Conservation (phyloP, 2,888 invertebrate genomes). For the Thysanoteuthis rhombus region DNA sequence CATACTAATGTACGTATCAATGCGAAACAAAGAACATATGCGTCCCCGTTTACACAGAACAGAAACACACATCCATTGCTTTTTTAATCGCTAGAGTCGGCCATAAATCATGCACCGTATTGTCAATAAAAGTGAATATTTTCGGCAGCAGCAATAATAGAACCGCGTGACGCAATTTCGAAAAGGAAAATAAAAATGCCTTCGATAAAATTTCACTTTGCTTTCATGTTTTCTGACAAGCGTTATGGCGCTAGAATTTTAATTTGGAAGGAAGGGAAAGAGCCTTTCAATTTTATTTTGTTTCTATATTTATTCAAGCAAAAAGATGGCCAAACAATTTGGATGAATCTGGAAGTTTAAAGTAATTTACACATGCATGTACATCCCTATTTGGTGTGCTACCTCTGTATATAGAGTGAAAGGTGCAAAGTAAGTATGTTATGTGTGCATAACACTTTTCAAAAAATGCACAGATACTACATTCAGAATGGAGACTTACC, state of each 20-base stretch:
- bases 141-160: background rate
- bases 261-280: background rate
- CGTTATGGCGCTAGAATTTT: background rate
- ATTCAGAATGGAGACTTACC: too few species aligned
- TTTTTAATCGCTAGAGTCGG: background rate
- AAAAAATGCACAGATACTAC: too few species aligned
- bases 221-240: background rate
- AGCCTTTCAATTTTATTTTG: background rate
- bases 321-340: background rate
- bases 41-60: background rate
- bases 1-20: background rate
- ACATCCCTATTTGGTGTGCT: too few species aligned
- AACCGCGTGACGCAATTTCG: background rate
- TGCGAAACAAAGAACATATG: background rate
- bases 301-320: background rate
- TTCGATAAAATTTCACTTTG: background rate
- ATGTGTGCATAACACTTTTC: too few species aligned
- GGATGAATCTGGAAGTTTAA: background rate
- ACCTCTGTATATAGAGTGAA: too few species aligned
- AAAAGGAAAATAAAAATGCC: background rate
- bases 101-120: background rate
- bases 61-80: background rate
- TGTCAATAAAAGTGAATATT: background rate
- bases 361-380: background rate
- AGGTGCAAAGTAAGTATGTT: too few species aligned